phyloP scores from a whole-genome alignment of 2,113 vertebrate genomes.

The Ibidorhyncha struthersii region DNA sequence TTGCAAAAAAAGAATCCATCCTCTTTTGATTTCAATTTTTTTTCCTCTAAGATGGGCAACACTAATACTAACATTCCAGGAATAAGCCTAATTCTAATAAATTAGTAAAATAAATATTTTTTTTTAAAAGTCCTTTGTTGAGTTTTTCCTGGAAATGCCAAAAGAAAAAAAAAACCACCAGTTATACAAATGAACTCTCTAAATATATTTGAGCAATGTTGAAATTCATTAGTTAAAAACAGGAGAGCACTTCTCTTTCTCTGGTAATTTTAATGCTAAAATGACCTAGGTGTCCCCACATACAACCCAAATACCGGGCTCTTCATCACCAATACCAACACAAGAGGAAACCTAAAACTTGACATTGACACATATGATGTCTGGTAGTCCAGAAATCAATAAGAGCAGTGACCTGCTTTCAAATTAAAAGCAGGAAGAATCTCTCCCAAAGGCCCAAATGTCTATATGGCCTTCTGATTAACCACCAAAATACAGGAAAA shows the following conservation, averaged over 20 bases:
- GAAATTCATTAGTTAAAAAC: not conserved
- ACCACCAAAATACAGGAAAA: not conserved
- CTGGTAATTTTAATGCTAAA: not conserved
- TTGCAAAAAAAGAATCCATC: not conserved
- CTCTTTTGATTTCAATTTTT: not conserved
- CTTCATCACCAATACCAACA: not conserved
- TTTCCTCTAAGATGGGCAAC: not conserved
- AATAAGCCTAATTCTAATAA: not conserved
- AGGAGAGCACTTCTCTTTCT: not conserved
- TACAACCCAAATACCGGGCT: not conserved
- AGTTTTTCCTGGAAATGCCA: not conserved
- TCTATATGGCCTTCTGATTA: not conserved
- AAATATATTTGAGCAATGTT: not conserved
- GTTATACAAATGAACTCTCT: not conserved
- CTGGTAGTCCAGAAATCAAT: constrained; percentile 64
- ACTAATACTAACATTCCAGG: not conserved
- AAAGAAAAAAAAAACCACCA: not conserved
- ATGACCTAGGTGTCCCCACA: not conserved
- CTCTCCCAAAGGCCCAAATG: constrained; percentile 43
- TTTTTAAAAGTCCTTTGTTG: not conserved
- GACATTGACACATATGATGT: not conserved
- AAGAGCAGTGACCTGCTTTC: constrained; percentile 70
- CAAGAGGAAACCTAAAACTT: constrained; percentile 18
- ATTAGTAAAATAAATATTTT: not conserved
- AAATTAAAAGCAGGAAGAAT: constrained; percentile 51